Evolutionary conservation across 2,888 invertebrate species (phyloP), one percentile per base, ranked within the genome.

Genomic region (Pachycephus smyrnensis): DNA sequence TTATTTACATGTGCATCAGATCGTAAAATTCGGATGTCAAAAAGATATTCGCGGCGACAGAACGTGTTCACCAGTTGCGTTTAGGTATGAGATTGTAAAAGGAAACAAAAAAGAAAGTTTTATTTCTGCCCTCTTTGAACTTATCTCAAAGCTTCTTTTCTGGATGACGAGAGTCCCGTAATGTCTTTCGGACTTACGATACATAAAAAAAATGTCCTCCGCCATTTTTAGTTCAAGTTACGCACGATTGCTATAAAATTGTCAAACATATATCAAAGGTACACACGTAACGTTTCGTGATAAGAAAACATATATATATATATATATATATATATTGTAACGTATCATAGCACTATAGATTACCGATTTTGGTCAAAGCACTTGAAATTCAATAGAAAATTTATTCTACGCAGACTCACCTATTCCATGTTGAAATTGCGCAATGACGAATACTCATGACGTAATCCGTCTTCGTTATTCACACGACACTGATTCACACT

Each of bases 401-500:
- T 9, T 23, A 55, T 23, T 23, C 2, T 15, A 1, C 32, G 0
- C 31, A 11, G 69, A 71, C 71, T 71, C 71, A 71, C 71, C 71
- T 71, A 9, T 15, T 71, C 31, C 31, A 12, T 31, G 55, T 55
- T 1, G 12, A 31, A 32, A 33, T 71, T 71, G 12, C 31, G 32
- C 31, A 71, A 71, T 31, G 71, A 12, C 15, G 71, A 71, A 71
- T 71, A 31, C 32, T 33, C 71, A 33, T 71, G 71, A 71, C 71
- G 71, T 31, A 71, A 71, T 71, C 71, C 31, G 31, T 71, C 32
- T 71, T 33, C 31, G 31, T 33, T 71, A 31, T 23, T 71, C 71
- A 33, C 71, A 31, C 71, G 3, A 12, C 71, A 71, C 71, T 71
- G 71, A 71, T 71, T 71, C 71, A 31, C 32, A 71, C 71, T 31